These are phyloP conservation scores for Pachliopta kotzebuea DNA, from an alignment of 2,888 invertebrate genomes.

Conservation along the genomic window DNA sequence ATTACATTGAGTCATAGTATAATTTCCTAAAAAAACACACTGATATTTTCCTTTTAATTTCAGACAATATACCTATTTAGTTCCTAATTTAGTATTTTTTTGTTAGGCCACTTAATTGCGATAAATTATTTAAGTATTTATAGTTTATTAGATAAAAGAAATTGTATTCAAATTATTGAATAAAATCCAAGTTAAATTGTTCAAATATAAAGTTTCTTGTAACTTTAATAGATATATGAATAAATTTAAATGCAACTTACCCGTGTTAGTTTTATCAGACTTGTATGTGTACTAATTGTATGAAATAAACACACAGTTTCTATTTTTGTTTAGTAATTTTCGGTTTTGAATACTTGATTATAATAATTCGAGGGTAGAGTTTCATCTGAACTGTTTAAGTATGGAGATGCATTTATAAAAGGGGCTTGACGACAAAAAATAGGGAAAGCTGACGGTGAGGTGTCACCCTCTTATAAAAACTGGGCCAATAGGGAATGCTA, in stretches of 20 bases:
- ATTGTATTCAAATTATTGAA: too few relatives aligned
- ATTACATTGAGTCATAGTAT: not conserved
- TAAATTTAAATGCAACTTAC: not conserved
- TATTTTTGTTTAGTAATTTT: not conserved
- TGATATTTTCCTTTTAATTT: not conserved
- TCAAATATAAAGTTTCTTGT: not conserved
- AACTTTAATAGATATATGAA: not conserved
- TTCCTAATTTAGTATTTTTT: too few relatives aligned
- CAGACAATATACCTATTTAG: too few relatives aligned
- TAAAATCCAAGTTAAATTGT: not conserved
- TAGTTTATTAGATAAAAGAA: too few relatives aligned
- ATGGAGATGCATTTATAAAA: slow-evolving; percentile 61
- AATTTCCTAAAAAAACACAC: too few relatives aligned
- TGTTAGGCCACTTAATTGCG: too few relatives aligned
- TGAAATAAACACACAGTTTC: not conserved
- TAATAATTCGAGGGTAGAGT: slow-evolving; percentile 22
- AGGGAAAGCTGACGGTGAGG: slow-evolving; percentile 67
- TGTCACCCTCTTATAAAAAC: slow-evolving; percentile 70
- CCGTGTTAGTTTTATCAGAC: not conserved
- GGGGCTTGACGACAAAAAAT: slow-evolving; percentile 54
- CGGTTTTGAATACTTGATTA: not conserved
- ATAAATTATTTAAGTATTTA: too few relatives aligned
- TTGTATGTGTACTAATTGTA: not conserved
- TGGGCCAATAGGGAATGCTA: slow-evolving; percentile 74
- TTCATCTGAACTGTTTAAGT: slow-evolving; percentile 48